These are phyloP conservation scores for Oncorhynchus nerka DNA, from an alignment of 2,113 vertebrate genomes.

Conservation along the genomic window DNA sequence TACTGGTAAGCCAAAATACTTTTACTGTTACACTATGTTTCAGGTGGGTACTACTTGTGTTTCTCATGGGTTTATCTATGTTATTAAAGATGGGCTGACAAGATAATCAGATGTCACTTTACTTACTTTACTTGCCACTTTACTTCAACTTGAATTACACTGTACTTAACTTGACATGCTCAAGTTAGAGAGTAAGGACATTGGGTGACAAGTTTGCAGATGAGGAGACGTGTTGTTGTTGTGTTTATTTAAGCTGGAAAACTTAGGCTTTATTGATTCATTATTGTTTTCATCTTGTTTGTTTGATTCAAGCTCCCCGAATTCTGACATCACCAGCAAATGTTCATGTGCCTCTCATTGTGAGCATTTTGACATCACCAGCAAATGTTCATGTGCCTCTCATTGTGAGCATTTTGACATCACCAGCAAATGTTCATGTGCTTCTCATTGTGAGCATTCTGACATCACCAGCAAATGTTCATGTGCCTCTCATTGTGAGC, in stretches of 20 bases:
- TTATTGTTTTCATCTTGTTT: neutral
- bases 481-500: no score
- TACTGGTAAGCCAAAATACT: slow-evolving; percentile 46
- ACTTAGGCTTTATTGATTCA: neutral
- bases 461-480: no score
- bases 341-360: no score
- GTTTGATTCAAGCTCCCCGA: slow-evolving; percentile 4
- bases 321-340: no score
- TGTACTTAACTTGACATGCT: neutral
- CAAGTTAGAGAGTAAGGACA: neutral
- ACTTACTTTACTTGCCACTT: neutral
- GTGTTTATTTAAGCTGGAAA: no score
- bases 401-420: neutral
- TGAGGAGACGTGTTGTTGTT: neutral
- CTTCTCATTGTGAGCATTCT: no score
- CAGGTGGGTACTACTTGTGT: no score
- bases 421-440: no score
- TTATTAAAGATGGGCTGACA: neutral
- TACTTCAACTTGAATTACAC: neutral
- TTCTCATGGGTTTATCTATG: neutral
- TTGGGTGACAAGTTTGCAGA: slow-evolving; percentile 7
- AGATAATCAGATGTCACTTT: neutral
- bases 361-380: no score
- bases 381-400: no score
- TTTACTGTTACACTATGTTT: neutral